A percentile compares a stretch with the other conserved stretches of the same genome.
These are phyloP conservation scores for Bubo blakistoni DNA, from an alignment of 2,113 vertebrate genomes.

Conservation along the genomic window DNA sequence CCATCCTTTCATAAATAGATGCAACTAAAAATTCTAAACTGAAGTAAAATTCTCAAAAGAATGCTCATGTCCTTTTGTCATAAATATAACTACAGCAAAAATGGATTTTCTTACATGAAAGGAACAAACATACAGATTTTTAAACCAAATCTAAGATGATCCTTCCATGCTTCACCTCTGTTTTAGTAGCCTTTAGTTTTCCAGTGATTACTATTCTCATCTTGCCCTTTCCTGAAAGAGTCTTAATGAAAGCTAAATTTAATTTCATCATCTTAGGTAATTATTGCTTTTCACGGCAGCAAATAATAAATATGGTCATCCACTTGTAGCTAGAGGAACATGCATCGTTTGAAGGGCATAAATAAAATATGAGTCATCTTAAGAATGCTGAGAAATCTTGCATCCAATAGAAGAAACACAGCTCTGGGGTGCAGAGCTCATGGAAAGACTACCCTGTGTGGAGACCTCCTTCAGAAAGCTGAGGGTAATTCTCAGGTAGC, in stretches of 20 bases:
- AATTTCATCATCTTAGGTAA: slow-evolving; percentile 38
- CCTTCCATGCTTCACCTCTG: background rate
- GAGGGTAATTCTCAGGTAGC: background rate
- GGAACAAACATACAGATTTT: background rate
- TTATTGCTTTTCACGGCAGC: slow-evolving; percentile 17
- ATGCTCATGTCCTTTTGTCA: background rate
- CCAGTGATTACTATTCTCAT: background rate
- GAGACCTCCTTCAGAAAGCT: background rate
- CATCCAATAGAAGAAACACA: background rate
- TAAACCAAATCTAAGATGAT: background rate
- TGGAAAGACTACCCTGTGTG: background rate
- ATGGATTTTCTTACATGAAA: background rate
- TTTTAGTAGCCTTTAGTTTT: background rate
- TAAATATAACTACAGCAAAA: background rate
- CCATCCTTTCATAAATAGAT: background rate
- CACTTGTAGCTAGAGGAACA: slow-evolving; percentile 1
- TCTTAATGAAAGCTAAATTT: slow-evolving; percentile 35
- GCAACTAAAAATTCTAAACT: background rate
- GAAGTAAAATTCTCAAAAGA: background rate
- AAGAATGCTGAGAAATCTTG: background rate
- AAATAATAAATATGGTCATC: slow-evolving; percentile 36
- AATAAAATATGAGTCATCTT: slow-evolving; percentile 22
- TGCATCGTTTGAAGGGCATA: background rate
- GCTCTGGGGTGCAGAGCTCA: background rate
- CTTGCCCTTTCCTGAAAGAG: background rate